Evolutionary conservation across 2,888 invertebrate species (phyloP).

Genomic region (Arge pagana): DNA sequence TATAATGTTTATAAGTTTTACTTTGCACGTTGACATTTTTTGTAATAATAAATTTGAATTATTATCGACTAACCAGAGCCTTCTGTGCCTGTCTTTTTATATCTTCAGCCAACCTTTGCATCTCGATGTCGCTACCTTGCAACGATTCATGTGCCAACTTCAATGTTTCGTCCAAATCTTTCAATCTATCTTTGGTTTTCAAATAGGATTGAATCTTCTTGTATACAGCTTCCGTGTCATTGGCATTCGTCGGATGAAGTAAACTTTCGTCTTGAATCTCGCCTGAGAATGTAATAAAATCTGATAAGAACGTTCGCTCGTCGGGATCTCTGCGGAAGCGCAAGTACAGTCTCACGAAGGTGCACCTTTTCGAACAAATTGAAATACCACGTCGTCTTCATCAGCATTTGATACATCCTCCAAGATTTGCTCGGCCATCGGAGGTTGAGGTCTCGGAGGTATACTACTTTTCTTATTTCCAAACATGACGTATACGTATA

Average conservation of each 20-base stretch:
- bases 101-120: slow-evolving; percentile 51
- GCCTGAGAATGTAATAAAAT: slow-evolving; percentile 51
- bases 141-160: slow-evolving; percentile 44
- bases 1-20: background rate
- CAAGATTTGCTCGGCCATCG: slow-evolving; percentile 45
- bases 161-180: slow-evolving; percentile 43
- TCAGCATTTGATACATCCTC: slow-evolving; percentile 45
- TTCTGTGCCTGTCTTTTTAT: slow-evolving; percentile 55
- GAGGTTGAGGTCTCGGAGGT: slow-evolving; percentile 48
- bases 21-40: slow-evolving; percentile 1
- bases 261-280: slow-evolving; percentile 48
- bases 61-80: slow-evolving; percentile 40
- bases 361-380: slow-evolving; percentile 39
- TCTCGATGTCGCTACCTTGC: slow-evolving; percentile 44
- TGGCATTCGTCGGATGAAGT: slow-evolving; percentile 31
- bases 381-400: slow-evolving; percentile 46
- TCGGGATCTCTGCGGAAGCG: too few relatives aligned
- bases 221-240: slow-evolving; percentile 44
- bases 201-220: slow-evolving; percentile 49
- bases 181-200: slow-evolving; percentile 49
- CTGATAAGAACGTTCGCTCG: slow-evolving; percentile 23
- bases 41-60: slow-evolving; percentile 1
- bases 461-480: slow-evolving; percentile 47
- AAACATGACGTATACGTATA: too few relatives aligned
- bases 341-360: slow-evolving; percentile 8